Evolutionary conservation across 1,140 invertebrate species (phyloP), one percentile per base, ranked within the genome.

Genomic region (Tetragnatha versicolor): DNA sequence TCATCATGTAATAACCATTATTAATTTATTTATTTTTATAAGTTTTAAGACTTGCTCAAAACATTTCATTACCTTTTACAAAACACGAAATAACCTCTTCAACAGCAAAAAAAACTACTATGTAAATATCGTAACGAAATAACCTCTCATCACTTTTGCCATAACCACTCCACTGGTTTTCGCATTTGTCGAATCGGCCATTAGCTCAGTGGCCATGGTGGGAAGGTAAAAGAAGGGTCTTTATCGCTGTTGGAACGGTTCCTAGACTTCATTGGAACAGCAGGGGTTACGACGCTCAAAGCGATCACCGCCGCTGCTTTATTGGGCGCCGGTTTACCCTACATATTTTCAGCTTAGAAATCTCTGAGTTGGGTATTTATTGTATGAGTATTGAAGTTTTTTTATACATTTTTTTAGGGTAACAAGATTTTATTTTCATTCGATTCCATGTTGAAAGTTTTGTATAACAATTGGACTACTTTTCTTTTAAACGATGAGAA

Each of bases 271-370:
- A 53, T 69, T 29, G 49, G 25, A 17, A 49, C 25, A 9, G 20
- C 14, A 49, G 66, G 42, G 47, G 66, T 39, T 33, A 49, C 25
- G 33, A 69, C 6, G 7, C 66, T 69, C 66, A 69, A 69, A 69
- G 49, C 4, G 33, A 29, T 12, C 3, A 33, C 66, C 47, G 49
- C 9, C 31, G 2, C 2, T 14, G n/a, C n/a, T n/a, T n/a, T n/a
- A n/a, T n/a, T n/a, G n/a, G n/a, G n/a, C n/a, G 5, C 29, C 2
- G n/a, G 47, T 31, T 35, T 51, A 58, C 29, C 27, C n/a, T n/a
- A n/a, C n/a, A 42, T 9, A 42, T 9, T 42, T 42, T 42, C 39
- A 42, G 39, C 39, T 9, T 42, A 42, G 17, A 42, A 42, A 42
- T 42, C 17, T 42, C 39, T 42, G 6, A 17, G 6, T 6, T 42